Evolutionary conservation across 2,888 invertebrate genomes (phyloP).

Genomic region (Clepsis dumicolana): DNA sequence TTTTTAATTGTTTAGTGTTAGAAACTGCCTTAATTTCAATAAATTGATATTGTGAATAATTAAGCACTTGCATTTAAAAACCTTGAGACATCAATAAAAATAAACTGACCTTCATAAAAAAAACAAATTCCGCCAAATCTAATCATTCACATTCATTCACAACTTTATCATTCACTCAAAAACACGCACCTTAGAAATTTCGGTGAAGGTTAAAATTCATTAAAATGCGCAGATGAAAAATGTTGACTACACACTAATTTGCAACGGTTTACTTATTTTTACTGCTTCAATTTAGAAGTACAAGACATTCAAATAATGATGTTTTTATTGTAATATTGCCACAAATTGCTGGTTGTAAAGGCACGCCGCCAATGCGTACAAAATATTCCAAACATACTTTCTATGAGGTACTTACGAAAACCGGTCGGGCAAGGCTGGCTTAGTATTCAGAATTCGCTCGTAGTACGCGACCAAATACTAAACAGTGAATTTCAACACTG

Average conservation of each 20-base stretch:
- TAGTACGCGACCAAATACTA: conserved; percentile 33
- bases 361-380: conserved; percentile 22
- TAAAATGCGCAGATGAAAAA: conserved; percentile 11
- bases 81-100: not conserved
- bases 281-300: conserved; percentile 9
- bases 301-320: conserved; percentile 1
- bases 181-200: conserved; percentile 13
- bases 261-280: conserved; percentile 24
- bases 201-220: conserved; percentile 28
- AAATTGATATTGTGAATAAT: not conserved
- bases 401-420: conserved; percentile 60
- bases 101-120: not conserved
- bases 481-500: conserved; percentile 51
- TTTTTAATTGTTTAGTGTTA: not conserved
- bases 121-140: conserved; percentile 4
- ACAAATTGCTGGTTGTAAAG: not conserved
- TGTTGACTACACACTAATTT: conserved; percentile 2
- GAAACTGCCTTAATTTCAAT: not conserved
- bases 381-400: conserved; percentile 61
- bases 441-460: conserved; percentile 36
- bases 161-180: conserved; percentile 32
- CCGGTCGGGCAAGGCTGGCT: conserved; percentile 58
- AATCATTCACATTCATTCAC: conserved; percentile 39
- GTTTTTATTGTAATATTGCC: conserved; percentile 27
- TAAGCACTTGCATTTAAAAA: not conserved